Conservation (phyloP, 2,888 invertebrate species). For the Crossocerus cetratus region DNA sequence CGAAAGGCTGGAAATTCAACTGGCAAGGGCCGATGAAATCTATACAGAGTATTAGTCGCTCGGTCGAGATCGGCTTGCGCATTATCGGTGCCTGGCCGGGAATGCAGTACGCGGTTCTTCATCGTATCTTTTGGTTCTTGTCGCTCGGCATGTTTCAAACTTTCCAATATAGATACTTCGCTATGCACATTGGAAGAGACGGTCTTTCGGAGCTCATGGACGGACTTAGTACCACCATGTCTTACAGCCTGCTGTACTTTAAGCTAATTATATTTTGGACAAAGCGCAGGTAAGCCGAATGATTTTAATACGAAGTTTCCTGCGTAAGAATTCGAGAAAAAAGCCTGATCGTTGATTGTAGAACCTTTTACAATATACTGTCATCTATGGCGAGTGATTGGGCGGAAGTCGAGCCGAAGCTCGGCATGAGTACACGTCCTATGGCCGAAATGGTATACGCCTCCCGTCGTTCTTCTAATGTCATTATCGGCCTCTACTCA, state of each 20-base stretch:
- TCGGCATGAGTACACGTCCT: neutral
- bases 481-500: conserved; percentile 9
- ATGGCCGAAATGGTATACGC: conserved; percentile 19
- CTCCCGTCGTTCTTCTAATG: conserved; percentile 23
- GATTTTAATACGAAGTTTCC: neutral
- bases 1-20: neutral
- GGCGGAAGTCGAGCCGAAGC: neutral
- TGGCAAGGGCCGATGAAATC: neutral
- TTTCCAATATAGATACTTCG: conserved; percentile 38
- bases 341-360: neutral
- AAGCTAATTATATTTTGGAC: conserved; percentile 31
- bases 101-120: conserved; percentile 9
- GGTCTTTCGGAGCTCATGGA: conserved; percentile 25
- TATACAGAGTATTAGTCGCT: conserved; percentile 14
- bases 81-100: conserved; percentile 38
- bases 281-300: conserved; percentile 34
- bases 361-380: neutral
- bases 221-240: conserved; percentile 22
- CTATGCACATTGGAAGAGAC: conserved; percentile 9
- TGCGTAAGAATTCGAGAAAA: too few relatives aligned
- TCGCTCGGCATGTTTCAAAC: conserved; percentile 13
- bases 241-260: conserved; percentile 20
- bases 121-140: conserved; percentile 18
- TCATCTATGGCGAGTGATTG: conserved; percentile 30
- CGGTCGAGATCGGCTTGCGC: conserved; percentile 34